Percentiles rank a stretch among this genome's conserved stretches.
Evolutionary conservation across 2,888 invertebrate genomes (phyloP).

Genomic region (Drosophila niveifrons): DNA sequence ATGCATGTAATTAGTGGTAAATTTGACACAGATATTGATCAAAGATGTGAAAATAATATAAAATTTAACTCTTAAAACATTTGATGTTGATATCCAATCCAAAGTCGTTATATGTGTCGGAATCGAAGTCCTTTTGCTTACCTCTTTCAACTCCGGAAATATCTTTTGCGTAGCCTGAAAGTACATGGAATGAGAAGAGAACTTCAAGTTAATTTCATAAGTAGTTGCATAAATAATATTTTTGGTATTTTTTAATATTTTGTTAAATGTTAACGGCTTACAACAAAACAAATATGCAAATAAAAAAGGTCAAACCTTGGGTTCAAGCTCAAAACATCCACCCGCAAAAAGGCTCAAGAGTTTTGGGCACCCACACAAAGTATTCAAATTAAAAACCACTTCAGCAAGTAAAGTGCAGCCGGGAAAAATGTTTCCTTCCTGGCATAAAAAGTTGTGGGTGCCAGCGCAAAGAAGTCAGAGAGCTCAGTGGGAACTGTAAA

Average conservation of each 20-base stretch:
- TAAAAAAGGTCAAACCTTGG: conserved; percentile 32
- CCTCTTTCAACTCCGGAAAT: conserved; percentile 85
- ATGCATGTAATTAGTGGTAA: too few species aligned
- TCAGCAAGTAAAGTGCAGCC: conserved; percentile 54
- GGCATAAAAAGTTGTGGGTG: conserved; percentile 33
- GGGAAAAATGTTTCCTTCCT: conserved; percentile 69
- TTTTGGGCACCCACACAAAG: conserved; percentile 57
- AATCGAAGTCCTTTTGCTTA: conserved; percentile 60
- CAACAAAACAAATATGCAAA: conserved; percentile 45
- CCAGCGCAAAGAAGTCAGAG: conserved; percentile 33
- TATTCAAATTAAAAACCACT: conserved; percentile 81
- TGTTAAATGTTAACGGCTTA: conserved; percentile 27
- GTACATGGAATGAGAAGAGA: conserved; percentile 66
- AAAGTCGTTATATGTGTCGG: background rate
- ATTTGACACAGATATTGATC: too few species aligned
- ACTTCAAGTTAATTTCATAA: conserved; percentile 43
- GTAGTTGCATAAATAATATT: conserved; percentile 35
- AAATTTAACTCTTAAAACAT: too few species aligned
- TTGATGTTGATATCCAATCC: too few species aligned
- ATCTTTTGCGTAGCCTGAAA: conserved; percentile 87
- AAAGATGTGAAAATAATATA: too few species aligned
- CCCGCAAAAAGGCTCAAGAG: conserved; percentile 34
- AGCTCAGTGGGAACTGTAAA: conserved; percentile 13
- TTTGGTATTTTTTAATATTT: conserved; percentile 46
- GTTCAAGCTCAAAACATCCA: conserved; percentile 6